Evolutionary conservation across 2,113 vertebrate species (phyloP).

Genomic region (Tragelaphus buxtoni): DNA sequence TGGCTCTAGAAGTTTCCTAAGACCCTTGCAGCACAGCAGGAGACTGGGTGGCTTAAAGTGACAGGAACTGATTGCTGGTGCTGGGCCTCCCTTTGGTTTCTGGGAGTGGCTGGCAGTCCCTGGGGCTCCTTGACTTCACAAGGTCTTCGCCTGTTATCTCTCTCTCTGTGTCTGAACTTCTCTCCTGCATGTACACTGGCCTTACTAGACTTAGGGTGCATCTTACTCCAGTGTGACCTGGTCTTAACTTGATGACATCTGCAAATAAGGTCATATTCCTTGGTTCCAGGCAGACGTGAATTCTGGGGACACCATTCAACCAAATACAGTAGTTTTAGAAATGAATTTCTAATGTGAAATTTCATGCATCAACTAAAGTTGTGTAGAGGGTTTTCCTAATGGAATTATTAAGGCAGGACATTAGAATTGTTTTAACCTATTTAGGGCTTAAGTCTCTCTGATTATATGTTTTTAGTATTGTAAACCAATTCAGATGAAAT

Average conservation of each 20-base stretch:
- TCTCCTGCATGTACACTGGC: neutral
- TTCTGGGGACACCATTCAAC: neutral
- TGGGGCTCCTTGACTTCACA: neutral
- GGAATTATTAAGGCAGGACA: neutral
- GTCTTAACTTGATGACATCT: neutral
- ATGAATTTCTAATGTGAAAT: neutral
- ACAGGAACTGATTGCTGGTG: no score
- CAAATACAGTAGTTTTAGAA: neutral
- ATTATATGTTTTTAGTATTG: neutral
- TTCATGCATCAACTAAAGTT: neutral
- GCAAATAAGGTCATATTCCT: neutral
- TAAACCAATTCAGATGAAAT: neutral
- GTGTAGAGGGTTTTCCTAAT: neutral
- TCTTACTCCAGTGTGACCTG: neutral
- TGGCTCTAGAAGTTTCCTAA: neutral
- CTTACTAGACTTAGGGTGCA: neutral
- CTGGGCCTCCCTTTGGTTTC: neutral
- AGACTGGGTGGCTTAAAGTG: neutral
- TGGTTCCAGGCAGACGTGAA: neutral
- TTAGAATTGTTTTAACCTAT: neutral
- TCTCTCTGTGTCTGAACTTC: neutral
- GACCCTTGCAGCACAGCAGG: neutral
- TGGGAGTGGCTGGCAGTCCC: neutral
- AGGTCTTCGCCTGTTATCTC: neutral
- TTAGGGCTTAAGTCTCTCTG: neutral